Evolutionary conservation across 2,888 invertebrate species (phyloP), one percentile per base, ranked within the genome.

Genomic region (Drosophila quinaria): DNA sequence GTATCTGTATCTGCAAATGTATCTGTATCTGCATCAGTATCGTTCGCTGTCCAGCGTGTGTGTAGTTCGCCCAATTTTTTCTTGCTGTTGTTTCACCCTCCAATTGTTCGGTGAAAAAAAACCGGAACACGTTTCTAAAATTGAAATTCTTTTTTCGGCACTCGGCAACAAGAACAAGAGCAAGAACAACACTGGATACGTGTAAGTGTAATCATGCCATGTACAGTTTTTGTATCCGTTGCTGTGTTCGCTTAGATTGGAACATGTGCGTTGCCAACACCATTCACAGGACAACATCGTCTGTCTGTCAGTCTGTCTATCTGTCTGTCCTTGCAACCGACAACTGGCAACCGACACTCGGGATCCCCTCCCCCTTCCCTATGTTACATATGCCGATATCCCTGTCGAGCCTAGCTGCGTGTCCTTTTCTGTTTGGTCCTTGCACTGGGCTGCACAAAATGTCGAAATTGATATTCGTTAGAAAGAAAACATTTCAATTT

Each of bases 261-360:
- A 84, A 85, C 86, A 84, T 89, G 84, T 90, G 90, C 88, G 88
- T 89, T 82, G 80, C 75, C 80, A 80, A 82, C 78, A 80, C 81
- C 80, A 77, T 67, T 60, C 72, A 62, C 70, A 81, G 80, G 74
- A 85, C 82, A 73, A 65, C 50, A 70, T 44, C 46, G 74, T 22
- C n/a, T 59, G 52, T 58, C 64, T 25, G 25, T 25, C 25, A 5
- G 1, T 25, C 25, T 5, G 4, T 25, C 25, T 25, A 5, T 25
- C 25, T 25, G 25, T 25, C 65, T 52, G 25, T 54, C 60, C 63
- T 46, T 58, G 63, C 64, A 39, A 54, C 49, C 59, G 50, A 33
- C 54, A 51, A 37, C 51, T 25, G 49, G 17, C 31, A 49, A 17
- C 11, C 51, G 46, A 44, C 39, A 13, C 56, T 29, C 46, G 41